Evolutionary conservation across 2,888 invertebrate species (phyloP), one percentile per base, ranked within the genome.

Genomic region (Drosophila tripunctata): DNA sequence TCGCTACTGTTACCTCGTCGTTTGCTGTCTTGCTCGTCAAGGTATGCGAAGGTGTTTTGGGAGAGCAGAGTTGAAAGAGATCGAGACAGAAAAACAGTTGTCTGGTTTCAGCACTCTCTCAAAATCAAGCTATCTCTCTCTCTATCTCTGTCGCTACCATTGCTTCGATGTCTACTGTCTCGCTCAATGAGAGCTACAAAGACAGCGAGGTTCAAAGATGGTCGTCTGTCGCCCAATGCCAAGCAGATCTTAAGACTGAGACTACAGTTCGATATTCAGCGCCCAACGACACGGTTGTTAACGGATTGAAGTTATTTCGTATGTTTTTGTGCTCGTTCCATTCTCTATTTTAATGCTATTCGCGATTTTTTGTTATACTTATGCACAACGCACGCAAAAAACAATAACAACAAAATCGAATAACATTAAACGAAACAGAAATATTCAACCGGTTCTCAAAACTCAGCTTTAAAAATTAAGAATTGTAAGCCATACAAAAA

Each of bases 391-490:
- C 47, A 60, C 45, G 57, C 45, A 41, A 44, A 41, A 44, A 67
- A 64, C 63, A 68, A 65, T 44, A 77, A 66, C 56, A 78, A 65
- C 52, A 78, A 64, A 65, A 60, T 65, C 44, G 38, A 87, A 66
- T 69, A 75, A 67, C 48, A 45, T 50, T 66, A 47, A 66, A 10
- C 65, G 60, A 63, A 57, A 52, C n/a, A 60, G 19, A 55, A 43
- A 57, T 33, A 68, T 40, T 67, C 51, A 88, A 82, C 87, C 87
- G 57, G 84, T 86, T 73, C 67, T 62, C 30, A 62, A 51, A 40
- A 58, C 55, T 54, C 54, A 47, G 45, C 48, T 50, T 57, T 51
- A 31, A 76, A 60, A 56, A 41, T 14, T 50, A 65, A 65, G 58
- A 67, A 80, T 71, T 79, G 78, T 79, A 87, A 87, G 79, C 33